Percentiles rank a stretch among this genome's conserved stretches.
These are phyloP conservation scores for Cydia strobilella DNA, from an alignment of 1,140 invertebrate genomes.

Conservation along the genomic window DNA sequence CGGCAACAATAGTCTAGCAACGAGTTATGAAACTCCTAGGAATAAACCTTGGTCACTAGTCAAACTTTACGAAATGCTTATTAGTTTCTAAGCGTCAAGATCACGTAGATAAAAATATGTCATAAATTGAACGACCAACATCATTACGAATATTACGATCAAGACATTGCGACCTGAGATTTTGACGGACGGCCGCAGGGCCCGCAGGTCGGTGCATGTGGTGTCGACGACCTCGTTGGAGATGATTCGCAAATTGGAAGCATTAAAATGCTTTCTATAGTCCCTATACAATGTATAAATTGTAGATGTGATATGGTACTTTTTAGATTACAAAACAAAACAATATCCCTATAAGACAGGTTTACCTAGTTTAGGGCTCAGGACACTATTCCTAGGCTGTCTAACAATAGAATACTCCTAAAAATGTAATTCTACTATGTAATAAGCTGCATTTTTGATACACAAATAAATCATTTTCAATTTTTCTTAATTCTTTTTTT, in stretches of 20 bases:
- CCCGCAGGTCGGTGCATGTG: not conserved
- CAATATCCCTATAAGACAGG: too few relatives aligned
- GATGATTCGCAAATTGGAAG: not conserved
- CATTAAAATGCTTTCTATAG: not conserved
- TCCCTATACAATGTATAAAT: too few relatives aligned
- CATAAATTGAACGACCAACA: not conserved
- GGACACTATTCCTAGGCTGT: too few relatives aligned
- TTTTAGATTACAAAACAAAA: too few relatives aligned
- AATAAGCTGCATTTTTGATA: too few relatives aligned
- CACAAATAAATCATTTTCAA: too few relatives aligned
- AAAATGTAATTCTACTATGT: too few relatives aligned
- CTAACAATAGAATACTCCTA: too few relatives aligned
- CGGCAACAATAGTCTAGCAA: not conserved
- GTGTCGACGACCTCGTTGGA: not conserved
- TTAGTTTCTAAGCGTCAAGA: not conserved
- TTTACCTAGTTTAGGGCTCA: too few relatives aligned
- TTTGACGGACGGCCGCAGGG: not conserved
- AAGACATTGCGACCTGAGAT: not conserved
- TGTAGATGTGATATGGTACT: too few relatives aligned
- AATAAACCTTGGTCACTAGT: constrained; percentile 1
- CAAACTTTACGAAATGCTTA: not conserved
- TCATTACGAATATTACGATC: constrained; percentile 14
- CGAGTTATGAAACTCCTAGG: not conserved
- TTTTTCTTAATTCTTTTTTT: too few relatives aligned
- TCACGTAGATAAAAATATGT: not conserved